Evolutionary conservation across 2,797 vertebrate genomes (phyloP).

Genomic region (Momotus momota): DNA sequence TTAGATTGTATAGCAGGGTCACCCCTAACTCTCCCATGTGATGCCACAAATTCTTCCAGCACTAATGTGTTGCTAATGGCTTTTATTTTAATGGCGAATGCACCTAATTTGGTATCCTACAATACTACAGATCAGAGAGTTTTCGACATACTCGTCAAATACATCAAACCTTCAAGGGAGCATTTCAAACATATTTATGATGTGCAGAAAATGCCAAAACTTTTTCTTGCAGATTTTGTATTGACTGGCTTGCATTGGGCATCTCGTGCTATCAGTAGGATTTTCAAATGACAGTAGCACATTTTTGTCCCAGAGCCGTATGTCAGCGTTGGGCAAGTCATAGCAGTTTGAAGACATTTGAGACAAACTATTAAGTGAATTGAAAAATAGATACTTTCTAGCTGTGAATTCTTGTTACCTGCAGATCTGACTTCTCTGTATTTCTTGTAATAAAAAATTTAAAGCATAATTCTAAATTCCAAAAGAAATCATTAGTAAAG

Average conservation of each 20-base stretch:
- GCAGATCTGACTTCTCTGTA: not conserved
- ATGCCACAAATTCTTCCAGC: not conserved
- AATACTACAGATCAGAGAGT: not conserved
- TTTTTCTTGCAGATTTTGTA: not conserved
- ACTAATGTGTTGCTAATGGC: not conserved
- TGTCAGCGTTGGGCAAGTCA: not conserved
- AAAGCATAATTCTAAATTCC: slow-evolving; percentile 20
- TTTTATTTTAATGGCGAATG: not conserved
- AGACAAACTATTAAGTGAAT: not conserved
- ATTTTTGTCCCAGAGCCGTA: not conserved
- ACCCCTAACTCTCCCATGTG: not conserved
- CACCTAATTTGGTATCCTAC: not conserved
- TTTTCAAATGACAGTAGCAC: not conserved
- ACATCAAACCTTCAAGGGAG: not conserved
- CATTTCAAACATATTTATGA: not conserved
- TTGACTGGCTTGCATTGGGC: not conserved
- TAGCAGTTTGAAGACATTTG: not conserved
- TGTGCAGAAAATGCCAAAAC: not conserved
- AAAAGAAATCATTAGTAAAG: slow-evolving; percentile 10
- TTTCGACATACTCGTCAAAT: not conserved
- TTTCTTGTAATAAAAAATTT: slow-evolving; percentile 52
- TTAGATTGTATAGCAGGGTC: not conserved
- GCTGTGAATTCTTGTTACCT: slow-evolving; percentile 16
- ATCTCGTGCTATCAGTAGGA: not conserved
- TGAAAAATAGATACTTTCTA: not conserved